Percentiles rank a stretch among this genome's conserved stretches.
These are phyloP conservation scores for Sminthurinus signatus DNA, from an alignment of 1,140 invertebrate species.

Conservation along the genomic window DNA sequence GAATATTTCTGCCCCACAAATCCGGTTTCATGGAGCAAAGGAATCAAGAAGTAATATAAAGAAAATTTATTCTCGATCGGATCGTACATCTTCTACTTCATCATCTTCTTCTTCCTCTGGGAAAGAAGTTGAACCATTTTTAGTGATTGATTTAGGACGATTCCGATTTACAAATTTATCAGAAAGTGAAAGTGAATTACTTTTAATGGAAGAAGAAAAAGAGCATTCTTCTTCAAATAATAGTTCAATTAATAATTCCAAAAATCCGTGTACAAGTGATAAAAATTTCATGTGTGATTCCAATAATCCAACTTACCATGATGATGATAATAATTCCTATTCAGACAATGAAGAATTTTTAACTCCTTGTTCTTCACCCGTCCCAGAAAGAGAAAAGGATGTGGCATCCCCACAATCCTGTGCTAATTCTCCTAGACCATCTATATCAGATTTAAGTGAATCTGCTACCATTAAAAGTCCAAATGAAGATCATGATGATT, in stretches of 20 bases:
- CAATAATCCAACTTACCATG: conserved; percentile 35
- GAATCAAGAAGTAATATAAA: conserved; percentile 9
- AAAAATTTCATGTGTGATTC: no score
- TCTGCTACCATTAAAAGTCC: conserved; percentile 6
- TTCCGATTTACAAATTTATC: conserved; percentile 63
- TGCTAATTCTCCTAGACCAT: conserved; percentile 21
- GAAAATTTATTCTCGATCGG: not conserved
- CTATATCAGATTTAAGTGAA: conserved; percentile 17
- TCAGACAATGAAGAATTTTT: conserved; percentile 57
- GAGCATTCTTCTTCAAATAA: not conserved
- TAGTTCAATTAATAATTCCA: not conserved
- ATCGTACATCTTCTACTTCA: not conserved
- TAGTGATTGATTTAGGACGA: conserved; percentile 77
- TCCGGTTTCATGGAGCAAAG: conserved; percentile 54
- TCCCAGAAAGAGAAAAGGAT: no score
- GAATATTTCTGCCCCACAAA: conserved; percentile 87
- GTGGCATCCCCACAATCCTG: conserved; percentile 43
- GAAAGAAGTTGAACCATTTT: conserved; percentile 48
- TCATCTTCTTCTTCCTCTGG: not conserved
- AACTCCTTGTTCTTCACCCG: conserved; percentile 87
- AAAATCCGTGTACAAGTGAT: not conserved
- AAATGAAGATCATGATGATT: conserved; percentile 39
- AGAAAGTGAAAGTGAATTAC: conserved; percentile 16
- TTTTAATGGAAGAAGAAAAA: not conserved
- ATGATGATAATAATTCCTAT: conserved; percentile 42